These are phyloP conservation scores for Epistrophella euchroma DNA, from an alignment of 2,888 invertebrate genomes.

Conservation along the genomic window DNA sequence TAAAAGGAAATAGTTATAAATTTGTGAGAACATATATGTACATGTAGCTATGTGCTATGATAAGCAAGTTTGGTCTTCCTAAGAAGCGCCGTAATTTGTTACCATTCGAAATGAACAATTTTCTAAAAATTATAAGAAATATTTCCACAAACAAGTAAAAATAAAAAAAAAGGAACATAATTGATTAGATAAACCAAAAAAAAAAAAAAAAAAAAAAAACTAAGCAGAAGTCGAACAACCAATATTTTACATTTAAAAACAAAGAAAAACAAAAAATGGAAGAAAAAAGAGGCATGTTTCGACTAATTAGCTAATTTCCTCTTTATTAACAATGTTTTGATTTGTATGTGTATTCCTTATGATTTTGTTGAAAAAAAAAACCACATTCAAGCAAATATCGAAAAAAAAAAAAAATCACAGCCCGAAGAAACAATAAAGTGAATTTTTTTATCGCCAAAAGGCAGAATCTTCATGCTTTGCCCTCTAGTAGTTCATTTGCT, in stretches of 20 bases:
- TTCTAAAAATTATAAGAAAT: not conserved
- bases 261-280: not conserved
- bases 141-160: not conserved
- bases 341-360: conserved; percentile 8
- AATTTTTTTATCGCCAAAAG: conserved; percentile 61
- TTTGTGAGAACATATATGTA: not conserved
- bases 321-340: conserved; percentile 1
- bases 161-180: not conserved
- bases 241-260: conserved; percentile 18
- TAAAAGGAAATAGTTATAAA: conserved; percentile 14
- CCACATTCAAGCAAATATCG: conserved; percentile 4
- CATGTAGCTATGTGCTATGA: too few relatives aligned
- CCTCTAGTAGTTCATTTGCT: conserved; percentile 35
- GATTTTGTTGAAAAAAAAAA: conserved; percentile 11
- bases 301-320: conserved; percentile 61
- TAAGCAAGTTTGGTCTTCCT: conserved; percentile 42
- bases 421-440: conserved; percentile 51
- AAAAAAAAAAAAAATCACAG: conserved; percentile 31
- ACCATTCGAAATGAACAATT: not conserved
- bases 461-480: conserved; percentile 60
- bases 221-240: conserved; percentile 9
- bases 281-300: conserved; percentile 8
- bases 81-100: conserved; percentile 27
- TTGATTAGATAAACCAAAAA: conserved; percentile 59
- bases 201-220: not conserved